Percentiles rank a stretch among this genome's conserved stretches.
phyloP scores from a whole-genome alignment of 1,140 invertebrate genomes.

The Drosophila guanche region DNA sequence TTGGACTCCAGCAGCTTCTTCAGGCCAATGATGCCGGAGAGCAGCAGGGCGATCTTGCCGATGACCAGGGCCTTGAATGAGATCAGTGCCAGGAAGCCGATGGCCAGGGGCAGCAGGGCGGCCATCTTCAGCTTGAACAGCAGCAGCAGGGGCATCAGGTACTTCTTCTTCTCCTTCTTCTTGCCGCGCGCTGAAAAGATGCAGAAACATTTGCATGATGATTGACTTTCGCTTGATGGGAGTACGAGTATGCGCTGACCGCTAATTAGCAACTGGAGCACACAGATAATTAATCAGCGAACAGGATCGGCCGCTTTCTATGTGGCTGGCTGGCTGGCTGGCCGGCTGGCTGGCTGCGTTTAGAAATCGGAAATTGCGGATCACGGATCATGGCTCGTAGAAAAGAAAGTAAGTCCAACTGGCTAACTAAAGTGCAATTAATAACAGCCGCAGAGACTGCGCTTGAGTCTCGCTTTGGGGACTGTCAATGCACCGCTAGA shows the following conservation, averaged over 20 bases:
- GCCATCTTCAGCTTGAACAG: constrained; percentile 91
- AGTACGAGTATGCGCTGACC: constrained; percentile 27
- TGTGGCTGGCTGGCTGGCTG: constrained; percentile 24
- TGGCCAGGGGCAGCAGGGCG: constrained; percentile 89
- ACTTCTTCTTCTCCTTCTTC: constrained; percentile 89
- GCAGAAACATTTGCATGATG: constrained; percentile 35
- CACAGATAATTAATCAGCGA: constrained; percentile 63
- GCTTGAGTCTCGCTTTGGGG: neutral
- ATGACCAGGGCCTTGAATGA: constrained; percentile 92
- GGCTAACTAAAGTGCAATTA: constrained; percentile 76
- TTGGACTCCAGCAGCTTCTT: constrained; percentile 91
- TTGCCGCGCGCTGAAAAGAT: constrained; percentile 87
- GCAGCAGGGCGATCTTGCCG: constrained; percentile 91
- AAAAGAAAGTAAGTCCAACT: constrained; percentile 76
- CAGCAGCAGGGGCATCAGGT: constrained; percentile 89
- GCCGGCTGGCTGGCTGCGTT: constrained; percentile 13
- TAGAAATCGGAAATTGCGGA: constrained; percentile 69
- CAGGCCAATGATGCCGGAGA: constrained; percentile 89
- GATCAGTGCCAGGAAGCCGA: constrained; percentile 90
- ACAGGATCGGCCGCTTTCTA: constrained; percentile 80
- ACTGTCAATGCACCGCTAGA: constrained; percentile 74
- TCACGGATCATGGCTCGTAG: no score
- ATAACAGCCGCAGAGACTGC: constrained; percentile 26
- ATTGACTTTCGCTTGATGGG: constrained; percentile 67
- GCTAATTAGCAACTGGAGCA: constrained; percentile 78